phyloP scores from a whole-genome alignment of 2,888 invertebrate species.

The Crossocerus cetratus region DNA sequence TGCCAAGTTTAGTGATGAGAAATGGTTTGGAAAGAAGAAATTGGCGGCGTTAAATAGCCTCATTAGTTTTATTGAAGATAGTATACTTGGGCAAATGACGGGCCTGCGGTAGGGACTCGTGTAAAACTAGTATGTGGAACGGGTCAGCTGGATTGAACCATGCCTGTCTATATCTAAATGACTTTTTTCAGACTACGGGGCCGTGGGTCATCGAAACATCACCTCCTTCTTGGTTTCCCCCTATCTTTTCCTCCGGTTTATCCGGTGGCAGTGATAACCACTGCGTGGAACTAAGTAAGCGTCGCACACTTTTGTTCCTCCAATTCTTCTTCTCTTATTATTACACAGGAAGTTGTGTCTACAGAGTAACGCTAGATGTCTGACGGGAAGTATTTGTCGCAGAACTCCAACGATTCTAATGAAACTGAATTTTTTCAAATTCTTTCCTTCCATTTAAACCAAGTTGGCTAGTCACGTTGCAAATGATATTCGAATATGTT shows the following conservation, averaged over 20 bases:
- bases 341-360: too few species aligned
- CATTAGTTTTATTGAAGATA: conserved; percentile 39
- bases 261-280: conserved; percentile 27
- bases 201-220: conserved; percentile 50
- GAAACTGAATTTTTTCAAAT: too few species aligned
- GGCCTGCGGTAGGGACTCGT: conserved; percentile 56
- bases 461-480: too few species aligned
- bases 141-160: conserved; percentile 54
- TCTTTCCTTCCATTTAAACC: too few species aligned
- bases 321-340: too few species aligned
- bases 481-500: not conserved
- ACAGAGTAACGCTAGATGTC: too few species aligned
- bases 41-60: too few species aligned
- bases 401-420: too few species aligned
- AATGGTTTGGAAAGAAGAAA: too few species aligned
- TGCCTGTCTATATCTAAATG: conserved; percentile 50
- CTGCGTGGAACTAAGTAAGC: not conserved
- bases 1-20: too few species aligned
- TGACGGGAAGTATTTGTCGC: too few species aligned
- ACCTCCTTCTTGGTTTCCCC: conserved; percentile 26
- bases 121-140: conserved; percentile 36
- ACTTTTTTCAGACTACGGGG: conserved; percentile 62
- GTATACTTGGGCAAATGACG: conserved; percentile 38
- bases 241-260: conserved; percentile 31
- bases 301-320: not conserved